Percentiles rank a stretch among this genome's conserved stretches.
These are phyloP conservation scores for Euzetes globulus DNA, from an alignment of 2,888 invertebrate species.

Conservation along the genomic window DNA sequence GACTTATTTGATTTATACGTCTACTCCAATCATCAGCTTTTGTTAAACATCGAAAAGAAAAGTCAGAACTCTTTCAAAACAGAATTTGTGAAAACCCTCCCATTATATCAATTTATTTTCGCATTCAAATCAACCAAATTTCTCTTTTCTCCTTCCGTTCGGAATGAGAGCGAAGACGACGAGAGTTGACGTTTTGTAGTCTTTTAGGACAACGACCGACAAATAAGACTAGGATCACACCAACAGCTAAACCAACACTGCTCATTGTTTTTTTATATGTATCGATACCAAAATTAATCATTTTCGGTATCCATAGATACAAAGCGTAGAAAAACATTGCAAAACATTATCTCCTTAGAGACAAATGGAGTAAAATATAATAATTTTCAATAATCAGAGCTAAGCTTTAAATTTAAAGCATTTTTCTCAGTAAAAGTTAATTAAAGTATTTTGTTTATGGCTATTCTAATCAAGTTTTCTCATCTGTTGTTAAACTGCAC, in stretches of 20 bases:
- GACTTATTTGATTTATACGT: constrained; percentile 25
- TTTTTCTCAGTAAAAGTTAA: neutral
- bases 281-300: neutral
- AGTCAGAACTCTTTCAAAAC: neutral
- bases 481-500: neutral
- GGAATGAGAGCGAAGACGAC: neutral
- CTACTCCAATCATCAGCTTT: constrained; percentile 7
- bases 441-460: neutral
- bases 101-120: neutral
- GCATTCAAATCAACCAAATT: neutral
- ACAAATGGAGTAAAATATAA: neutral
- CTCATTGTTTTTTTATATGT: neutral
- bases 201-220: constrained; percentile 16
- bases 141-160: neutral
- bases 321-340: neutral
- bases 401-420: neutral
- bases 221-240: neutral
- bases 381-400: neutral
- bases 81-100: neutral
- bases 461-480: neutral
- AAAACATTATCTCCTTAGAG: constrained; percentile 27
- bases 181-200: neutral
- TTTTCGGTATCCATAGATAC: constrained; percentile 9
- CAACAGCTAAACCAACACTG: neutral
- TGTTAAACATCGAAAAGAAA: neutral